Evolutionary conservation across 2,113 vertebrate genomes (phyloP).

Genomic region (Hiodon alosoides): DNA sequence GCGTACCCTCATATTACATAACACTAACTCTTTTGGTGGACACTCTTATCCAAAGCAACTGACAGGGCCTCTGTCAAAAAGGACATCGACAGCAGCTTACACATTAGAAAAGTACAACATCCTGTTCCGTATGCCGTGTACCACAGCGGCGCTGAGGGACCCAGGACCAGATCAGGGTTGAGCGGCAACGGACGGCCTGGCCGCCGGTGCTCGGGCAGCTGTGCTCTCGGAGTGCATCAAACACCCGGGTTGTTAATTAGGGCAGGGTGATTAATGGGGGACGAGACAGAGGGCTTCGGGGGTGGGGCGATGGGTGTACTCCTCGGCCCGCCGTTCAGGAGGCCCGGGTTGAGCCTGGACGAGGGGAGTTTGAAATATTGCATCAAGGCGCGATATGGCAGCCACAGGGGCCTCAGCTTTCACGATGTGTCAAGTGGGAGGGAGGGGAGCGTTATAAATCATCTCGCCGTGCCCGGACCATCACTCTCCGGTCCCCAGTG

Average conservation of each 20-base stretch:
- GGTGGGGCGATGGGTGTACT: slow-evolving; percentile 21
- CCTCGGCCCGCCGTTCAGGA: slow-evolving; percentile 14
- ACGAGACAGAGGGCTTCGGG: slow-evolving; percentile 41
- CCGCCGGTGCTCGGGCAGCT: slow-evolving; percentile 59
- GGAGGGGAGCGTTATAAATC: slow-evolving; percentile 26
- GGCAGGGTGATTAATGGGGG: slow-evolving; percentile 91
- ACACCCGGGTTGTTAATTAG: slow-evolving; percentile 96
- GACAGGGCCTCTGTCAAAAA: background rate
- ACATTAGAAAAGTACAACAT: too few species aligned
- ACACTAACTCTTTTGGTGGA: background rate
- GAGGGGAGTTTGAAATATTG: slow-evolving; percentile 30
- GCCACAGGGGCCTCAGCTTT: slow-evolving; percentile 17
- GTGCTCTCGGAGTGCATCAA: slow-evolving; percentile 63
- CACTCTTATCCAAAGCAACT: background rate
- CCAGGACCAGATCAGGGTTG: slow-evolving; percentile 31
- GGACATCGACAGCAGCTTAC: too few species aligned
- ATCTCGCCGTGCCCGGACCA: slow-evolving; percentile 18
- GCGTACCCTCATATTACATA: background rate
- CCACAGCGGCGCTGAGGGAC: background rate
- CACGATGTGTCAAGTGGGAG: slow-evolving; percentile 26
- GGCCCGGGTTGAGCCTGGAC: slow-evolving; percentile 12
- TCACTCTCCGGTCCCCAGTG: slow-evolving; percentile 22
- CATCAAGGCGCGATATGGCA: slow-evolving; percentile 29
- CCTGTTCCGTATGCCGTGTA: background rate
- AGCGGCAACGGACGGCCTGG: slow-evolving; percentile 44